Evolutionary conservation across 2,113 vertebrate species (phyloP).

Genomic region (Neolamprologus caudopunctatus): DNA sequence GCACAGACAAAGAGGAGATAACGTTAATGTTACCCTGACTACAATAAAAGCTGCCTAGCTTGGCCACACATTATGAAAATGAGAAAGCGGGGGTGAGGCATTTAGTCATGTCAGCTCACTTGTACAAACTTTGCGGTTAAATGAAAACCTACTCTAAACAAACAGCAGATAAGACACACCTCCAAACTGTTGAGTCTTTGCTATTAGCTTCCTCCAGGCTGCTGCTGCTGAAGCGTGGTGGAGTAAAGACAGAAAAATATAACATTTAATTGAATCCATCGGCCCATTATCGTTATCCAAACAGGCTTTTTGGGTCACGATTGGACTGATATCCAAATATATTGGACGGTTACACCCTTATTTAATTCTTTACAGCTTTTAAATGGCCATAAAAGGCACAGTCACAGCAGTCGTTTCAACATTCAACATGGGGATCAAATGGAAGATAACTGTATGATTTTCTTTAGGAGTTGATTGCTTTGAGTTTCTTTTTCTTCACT

Average conservation of each 20-base stretch:
- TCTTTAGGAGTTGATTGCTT: not conserved
- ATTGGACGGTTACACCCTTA: not conserved
- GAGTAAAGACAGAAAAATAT: not conserved
- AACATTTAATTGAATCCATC: not conserved
- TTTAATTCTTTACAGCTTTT: not conserved
- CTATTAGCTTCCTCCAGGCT: not conserved
- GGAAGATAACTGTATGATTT: accelerated
- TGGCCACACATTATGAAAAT: not conserved
- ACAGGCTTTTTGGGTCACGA: not conserved
- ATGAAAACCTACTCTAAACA: not conserved
- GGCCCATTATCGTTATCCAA: not conserved
- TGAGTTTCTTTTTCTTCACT: not conserved
- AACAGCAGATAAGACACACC: not conserved
- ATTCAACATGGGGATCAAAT: accelerated
- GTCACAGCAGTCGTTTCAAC: not conserved
- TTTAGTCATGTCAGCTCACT: not conserved
- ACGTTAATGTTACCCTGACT: not conserved
- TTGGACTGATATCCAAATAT: not conserved
- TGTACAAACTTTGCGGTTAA: not conserved
- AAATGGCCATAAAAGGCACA: not conserved
- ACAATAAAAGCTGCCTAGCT: not conserved
- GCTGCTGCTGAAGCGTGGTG: not conserved
- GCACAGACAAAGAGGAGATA: not conserved
- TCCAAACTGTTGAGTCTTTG: not conserved
- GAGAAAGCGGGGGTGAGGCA: not conserved